These are phyloP conservation scores for Plodia interpunctella DNA, from an alignment of 1,140 invertebrate genomes.

Conservation along the genomic window DNA sequence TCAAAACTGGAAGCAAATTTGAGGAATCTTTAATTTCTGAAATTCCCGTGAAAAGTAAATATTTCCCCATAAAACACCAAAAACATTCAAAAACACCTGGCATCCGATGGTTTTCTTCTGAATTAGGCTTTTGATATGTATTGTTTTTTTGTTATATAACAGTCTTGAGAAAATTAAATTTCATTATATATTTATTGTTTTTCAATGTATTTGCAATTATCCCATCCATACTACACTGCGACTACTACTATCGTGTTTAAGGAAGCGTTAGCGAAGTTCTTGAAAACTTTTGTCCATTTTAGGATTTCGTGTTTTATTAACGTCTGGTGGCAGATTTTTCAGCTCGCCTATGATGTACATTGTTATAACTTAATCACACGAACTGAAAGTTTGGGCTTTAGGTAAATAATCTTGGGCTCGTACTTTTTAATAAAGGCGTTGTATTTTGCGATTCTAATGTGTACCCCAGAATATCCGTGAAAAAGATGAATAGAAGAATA, in stretches of 20 bases:
- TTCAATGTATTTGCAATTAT: background rate
- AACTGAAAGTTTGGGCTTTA: no score
- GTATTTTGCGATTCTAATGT: background rate
- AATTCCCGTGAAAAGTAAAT: background rate
- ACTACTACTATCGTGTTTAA: no score
- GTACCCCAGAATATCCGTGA: no score
- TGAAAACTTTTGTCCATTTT: no score
- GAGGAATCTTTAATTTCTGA: background rate
- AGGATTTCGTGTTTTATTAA: no score
- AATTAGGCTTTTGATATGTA: background rate
- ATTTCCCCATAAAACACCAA: background rate
- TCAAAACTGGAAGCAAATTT: background rate
- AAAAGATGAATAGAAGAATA: conserved; percentile 16
- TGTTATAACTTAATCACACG: no score
- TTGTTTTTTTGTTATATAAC: background rate
- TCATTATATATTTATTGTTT: background rate
- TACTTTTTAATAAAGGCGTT: background rate
- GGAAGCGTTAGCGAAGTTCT: no score
- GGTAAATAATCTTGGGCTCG: no score
- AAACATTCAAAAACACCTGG: background rate
- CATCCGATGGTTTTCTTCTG: background rate
- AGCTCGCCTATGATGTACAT: no score
- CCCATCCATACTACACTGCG: no score
- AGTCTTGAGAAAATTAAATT: background rate
- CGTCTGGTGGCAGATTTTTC: no score